Conservation (phyloP, 2,888 invertebrate genomes). For the Ormyrus pomaceus region DNA sequence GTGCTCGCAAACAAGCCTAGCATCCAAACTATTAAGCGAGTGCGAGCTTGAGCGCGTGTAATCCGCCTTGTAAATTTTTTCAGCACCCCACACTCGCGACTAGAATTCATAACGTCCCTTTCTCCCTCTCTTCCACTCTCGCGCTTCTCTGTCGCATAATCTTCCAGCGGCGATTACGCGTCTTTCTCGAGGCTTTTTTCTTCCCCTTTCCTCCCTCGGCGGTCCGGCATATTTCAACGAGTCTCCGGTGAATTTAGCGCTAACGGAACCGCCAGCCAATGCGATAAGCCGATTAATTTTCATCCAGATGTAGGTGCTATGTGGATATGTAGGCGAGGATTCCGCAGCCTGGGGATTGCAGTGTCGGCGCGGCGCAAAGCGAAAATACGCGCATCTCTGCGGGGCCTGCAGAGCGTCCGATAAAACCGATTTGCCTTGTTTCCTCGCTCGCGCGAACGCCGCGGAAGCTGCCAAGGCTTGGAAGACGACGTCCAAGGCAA, state of each 20-base stretch:
- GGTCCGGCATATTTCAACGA: conserved; percentile 18
- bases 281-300: conserved; percentile 63
- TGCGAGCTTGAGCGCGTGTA: not conserved
- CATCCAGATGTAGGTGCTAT: conserved; percentile 49
- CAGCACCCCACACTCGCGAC: conserved; percentile 10
- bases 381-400: not conserved
- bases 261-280: conserved; percentile 45
- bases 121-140: too few species aligned
- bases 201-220: not conserved
- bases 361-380: not conserved
- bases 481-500: not conserved
- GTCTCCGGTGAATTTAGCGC: not conserved
- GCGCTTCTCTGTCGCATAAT: conserved; percentile 15
- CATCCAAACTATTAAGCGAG: conserved; percentile 40
- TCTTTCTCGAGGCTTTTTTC: not conserved
- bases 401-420: conserved; percentile 35
- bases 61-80: conserved; percentile 39
- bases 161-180: conserved; percentile 16
- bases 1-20: conserved; percentile 14
- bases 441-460: conserved; percentile 27
- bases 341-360: not conserved
- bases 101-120: conserved; percentile 22
- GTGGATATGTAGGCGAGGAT: not conserved
- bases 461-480: conserved; percentile 1
- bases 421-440: conserved; percentile 56